phyloP scores from a whole-genome alignment of 2,113 vertebrate genomes.

The Scytalopus superciliaris region DNA sequence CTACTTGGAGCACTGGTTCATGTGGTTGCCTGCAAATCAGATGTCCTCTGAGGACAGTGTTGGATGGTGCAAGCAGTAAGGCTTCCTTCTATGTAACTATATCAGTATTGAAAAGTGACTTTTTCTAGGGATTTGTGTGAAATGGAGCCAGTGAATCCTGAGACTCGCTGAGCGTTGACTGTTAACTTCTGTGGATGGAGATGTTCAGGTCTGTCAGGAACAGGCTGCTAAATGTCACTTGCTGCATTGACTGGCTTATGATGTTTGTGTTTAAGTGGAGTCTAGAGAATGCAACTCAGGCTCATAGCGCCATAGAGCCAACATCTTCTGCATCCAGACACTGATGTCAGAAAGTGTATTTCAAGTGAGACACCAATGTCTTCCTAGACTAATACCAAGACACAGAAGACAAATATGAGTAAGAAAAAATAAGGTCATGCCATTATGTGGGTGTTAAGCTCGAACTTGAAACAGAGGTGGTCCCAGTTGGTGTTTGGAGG shows the following conservation, averaged over 20 bases:
- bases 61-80: background rate
- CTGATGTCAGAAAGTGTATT: background rate
- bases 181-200: background rate
- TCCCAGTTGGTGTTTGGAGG: background rate
- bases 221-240: background rate
- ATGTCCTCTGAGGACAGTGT: background rate
- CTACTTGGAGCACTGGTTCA: background rate
- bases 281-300: background rate
- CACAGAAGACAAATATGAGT: background rate
- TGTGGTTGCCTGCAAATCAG: rapidly evolving
- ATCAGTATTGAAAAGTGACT: background rate
- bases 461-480: background rate
- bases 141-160: background rate
- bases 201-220: background rate
- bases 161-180: background rate
- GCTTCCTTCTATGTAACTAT: background rate
- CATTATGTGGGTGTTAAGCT: background rate
- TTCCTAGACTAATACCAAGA: background rate
- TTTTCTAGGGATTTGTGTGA: background rate
- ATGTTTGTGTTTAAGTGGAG: background rate
- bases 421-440: background rate
- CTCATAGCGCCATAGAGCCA: background rate
- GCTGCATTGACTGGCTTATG: background rate
- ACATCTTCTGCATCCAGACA: background rate
- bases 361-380: background rate